phyloP scores from a whole-genome alignment of 2,797 vertebrate species.

The Molossus alvarezi region DNA sequence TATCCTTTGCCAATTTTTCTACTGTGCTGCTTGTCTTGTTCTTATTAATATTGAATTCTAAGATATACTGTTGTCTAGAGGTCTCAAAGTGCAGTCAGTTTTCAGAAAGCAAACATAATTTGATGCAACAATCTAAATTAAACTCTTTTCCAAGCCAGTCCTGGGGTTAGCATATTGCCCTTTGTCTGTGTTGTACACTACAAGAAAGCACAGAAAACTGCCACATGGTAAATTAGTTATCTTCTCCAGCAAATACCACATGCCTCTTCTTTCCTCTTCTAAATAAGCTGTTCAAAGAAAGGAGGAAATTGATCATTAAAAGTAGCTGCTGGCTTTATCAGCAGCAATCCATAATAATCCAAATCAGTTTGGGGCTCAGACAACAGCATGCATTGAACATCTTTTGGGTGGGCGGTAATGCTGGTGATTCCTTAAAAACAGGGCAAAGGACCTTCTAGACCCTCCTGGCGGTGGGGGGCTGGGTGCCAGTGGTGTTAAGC shows the following conservation, averaged over 20 bases:
- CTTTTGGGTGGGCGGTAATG: background rate
- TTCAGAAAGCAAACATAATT: slow-evolving; percentile 75
- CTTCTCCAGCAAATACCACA: slow-evolving; percentile 67
- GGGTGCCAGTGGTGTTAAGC: background rate
- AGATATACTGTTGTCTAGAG: slow-evolving; percentile 53
- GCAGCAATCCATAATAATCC: slow-evolving; percentile 17
- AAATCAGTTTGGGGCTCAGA: slow-evolving; percentile 4
- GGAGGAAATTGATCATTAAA: slow-evolving; percentile 78
- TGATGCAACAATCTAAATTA: slow-evolving; percentile 75
- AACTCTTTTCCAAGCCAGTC: slow-evolving; percentile 61
- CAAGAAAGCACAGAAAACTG: slow-evolving; percentile 63
- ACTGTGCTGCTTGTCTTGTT: slow-evolving; percentile 54
- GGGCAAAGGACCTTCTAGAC: background rate
- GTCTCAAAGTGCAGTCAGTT: slow-evolving; percentile 62
- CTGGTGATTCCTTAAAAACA: background rate
- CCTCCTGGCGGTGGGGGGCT: background rate
- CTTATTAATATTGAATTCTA: slow-evolving; percentile 66
- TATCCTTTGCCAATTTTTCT: slow-evolving; percentile 36
- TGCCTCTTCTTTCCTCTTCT: slow-evolving; percentile 67
- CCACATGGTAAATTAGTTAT: slow-evolving; percentile 69
- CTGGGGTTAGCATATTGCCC: background rate
- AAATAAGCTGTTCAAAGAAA: slow-evolving; percentile 64
- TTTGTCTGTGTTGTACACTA: background rate
- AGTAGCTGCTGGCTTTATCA: slow-evolving; percentile 62
- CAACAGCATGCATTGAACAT: background rate